Conservation (phyloP, 2,888 invertebrate genomes). For the Philaethria dido region DNA sequence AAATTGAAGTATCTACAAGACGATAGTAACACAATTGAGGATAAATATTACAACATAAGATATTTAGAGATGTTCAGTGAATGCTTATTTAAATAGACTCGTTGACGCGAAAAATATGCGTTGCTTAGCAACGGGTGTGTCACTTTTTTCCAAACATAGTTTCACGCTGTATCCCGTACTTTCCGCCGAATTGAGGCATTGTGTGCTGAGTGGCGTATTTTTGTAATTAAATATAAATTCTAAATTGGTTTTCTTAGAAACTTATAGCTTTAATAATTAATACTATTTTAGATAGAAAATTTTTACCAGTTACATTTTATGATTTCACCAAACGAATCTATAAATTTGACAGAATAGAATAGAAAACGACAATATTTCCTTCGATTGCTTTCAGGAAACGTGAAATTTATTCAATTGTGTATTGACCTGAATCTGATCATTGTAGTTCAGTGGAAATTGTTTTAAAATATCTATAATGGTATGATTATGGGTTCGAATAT, state of each 20-base stretch:
- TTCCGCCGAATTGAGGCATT: too few species aligned
- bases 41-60: neutral
- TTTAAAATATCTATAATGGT: neutral
- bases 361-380: neutral
- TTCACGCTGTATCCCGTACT: too few species aligned
- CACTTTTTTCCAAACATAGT: too few species aligned
- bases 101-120: too few species aligned
- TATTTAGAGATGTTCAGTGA: neutral
- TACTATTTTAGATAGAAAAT: too few species aligned
- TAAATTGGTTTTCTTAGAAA: too few species aligned
- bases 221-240: too few species aligned
- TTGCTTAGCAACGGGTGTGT: too few species aligned
- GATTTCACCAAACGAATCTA: neutral
- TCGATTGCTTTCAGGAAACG: neutral
- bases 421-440: neutral
- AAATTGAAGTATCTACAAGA: neutral
- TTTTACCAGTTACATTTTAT: too few species aligned
- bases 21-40: neutral
- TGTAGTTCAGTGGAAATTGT: neutral
- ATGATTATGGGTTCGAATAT: too few species aligned
- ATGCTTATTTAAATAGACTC: neutral
- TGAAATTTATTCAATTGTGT: neutral
- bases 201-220: too few species aligned
- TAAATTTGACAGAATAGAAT: neutral
- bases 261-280: too few species aligned